Evolutionary conservation across 2,888 invertebrate genomes (phyloP).

Genomic region (Pseudococcus jackbeardsleyi): DNA sequence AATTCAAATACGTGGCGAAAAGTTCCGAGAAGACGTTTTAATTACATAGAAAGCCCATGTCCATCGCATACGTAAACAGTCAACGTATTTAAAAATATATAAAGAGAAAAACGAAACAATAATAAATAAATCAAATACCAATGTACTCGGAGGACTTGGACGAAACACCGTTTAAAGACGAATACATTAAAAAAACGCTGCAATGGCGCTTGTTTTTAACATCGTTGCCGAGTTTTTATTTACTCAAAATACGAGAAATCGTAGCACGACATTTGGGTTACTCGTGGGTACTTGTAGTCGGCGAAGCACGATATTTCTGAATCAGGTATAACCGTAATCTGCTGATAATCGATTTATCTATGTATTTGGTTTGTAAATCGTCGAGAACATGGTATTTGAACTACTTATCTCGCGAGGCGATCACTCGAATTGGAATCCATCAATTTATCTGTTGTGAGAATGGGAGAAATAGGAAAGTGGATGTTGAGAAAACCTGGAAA

Average conservation of each 20-base stretch:
- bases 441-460: too few species aligned
- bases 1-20: background rate
- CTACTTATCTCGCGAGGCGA: too few species aligned
- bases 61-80: background rate
- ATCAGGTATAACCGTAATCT: background rate
- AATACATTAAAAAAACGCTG: background rate
- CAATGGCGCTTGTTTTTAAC: constrained; percentile 1
- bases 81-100: background rate
- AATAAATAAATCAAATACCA: constrained; percentile 18
- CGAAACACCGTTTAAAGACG: background rate
- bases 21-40: background rate
- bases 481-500: too few species aligned
- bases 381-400: background rate
- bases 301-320: background rate
- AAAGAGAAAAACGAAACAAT: background rate
- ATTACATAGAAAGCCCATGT: background rate
- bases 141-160: background rate
- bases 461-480: too few species aligned
- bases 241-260: constrained; percentile 14
- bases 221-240: background rate
- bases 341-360: constrained; percentile 13
- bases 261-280: constrained; percentile 18
- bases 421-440: too few species aligned
- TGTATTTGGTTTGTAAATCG: background rate
- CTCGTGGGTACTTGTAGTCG: background rate